phyloP scores from a whole-genome alignment of 2,113 vertebrate genomes.

The Suncus etruscus region DNA sequence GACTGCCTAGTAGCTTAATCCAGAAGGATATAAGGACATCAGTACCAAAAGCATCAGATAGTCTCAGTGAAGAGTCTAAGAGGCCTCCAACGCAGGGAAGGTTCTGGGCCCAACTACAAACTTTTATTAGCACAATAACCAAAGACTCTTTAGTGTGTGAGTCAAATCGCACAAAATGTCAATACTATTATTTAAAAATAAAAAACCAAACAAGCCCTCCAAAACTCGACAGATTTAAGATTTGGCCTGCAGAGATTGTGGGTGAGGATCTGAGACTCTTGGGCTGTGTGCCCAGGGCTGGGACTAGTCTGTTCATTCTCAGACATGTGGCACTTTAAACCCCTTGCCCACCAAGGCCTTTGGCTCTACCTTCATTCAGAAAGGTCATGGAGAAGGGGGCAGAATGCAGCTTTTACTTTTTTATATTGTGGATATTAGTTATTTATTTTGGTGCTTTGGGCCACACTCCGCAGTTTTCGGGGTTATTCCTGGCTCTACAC shows the following conservation, averaged over 20 bases:
- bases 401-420: too few species aligned
- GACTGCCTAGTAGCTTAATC: neutral
- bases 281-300: neutral
- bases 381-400: too few species aligned
- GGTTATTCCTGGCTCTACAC: too few species aligned
- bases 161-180: neutral
- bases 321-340: neutral
- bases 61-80: neutral
- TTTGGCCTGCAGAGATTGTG: neutral
- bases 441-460: too few species aligned
- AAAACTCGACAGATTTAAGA: neutral
- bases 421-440: too few species aligned
- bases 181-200: neutral
- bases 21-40: neutral
- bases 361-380: neutral
- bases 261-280: neutral
- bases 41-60: neutral
- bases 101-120: neutral
- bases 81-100: neutral
- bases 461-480: too few species aligned
- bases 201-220: too few species aligned
- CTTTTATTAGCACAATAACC: neutral
- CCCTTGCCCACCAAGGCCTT: neutral
- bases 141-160: neutral
- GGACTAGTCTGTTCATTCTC: neutral